Base-by-base conservation (phyloP, 2,113 vertebrate genomes). In the Hypomesus transpacificus region DNA sequence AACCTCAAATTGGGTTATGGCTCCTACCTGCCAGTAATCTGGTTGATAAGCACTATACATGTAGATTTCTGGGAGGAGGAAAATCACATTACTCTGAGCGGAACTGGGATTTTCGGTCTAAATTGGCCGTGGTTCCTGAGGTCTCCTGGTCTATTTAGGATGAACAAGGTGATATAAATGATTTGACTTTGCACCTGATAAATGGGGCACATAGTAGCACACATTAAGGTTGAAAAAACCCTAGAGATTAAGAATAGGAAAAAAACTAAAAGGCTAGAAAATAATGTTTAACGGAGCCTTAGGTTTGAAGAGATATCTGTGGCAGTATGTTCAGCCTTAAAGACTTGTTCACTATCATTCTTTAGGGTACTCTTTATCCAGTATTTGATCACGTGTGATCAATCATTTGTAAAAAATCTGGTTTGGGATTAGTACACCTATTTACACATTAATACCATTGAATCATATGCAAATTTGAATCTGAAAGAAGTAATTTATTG, bases 31-130 rank as follows among this genome's bases (percentile, higher is more conserved):
- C 89, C 90, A 88, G 90, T 92, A 92, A 92, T 91, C 87, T 83
- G 87, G 84, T 90, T 92, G 92, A 91, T 92, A 91, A 93, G 87
- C 91, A 91, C 91, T 90, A 90, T 91, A 89, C 88, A 92, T 91
- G 89, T 90, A 92, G 90, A 92, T 92, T 91, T 91, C 86, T 82
- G 88, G 89, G 89, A 87, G 86, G 80, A 85, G 82, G 84, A 81
- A 86, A 93, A 92, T 92, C 90, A 86, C 86, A 92, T 93, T 92
- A 92, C 85, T 83, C 74, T 16, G 77, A 87, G 80, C 81, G 84
- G 85, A 88, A 86, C 87, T 86, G 87, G 84, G 85, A 87, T 86
- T 86, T 87, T 87, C 85, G 6, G 81, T 77, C 86, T 85, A 86
- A 90, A 88, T 89, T 83, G 84, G 81, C 82, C 89, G 84, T 85